phyloP scores from a whole-genome alignment of 1,140 invertebrate species.

The Nixonia krombeini region DNA sequence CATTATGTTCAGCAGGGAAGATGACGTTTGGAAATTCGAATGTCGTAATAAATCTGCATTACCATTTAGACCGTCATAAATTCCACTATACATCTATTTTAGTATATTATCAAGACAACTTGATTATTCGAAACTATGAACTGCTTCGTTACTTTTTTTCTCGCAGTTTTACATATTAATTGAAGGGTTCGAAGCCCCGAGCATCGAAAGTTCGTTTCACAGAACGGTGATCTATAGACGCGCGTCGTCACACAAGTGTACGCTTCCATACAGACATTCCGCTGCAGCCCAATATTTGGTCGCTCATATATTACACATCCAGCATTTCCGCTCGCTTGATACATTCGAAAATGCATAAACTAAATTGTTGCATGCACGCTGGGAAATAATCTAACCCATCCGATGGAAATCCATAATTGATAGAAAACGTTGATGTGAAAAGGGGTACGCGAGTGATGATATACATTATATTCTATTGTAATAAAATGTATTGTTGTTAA shows the following conservation, averaged over 20 bases:
- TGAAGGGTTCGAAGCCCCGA: conserved; percentile 8
- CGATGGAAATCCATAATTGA: not conserved
- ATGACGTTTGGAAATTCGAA: not conserved
- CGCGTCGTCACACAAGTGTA: too few species aligned
- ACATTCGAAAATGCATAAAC: not conserved
- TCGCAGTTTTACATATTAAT: conserved; percentile 32
- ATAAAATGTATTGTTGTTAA: not conserved
- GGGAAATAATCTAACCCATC: too few species aligned
- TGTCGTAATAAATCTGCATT: not conserved
- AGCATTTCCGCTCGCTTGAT: too few species aligned
- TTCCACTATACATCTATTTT: conserved; percentile 11
- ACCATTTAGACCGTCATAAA: conserved; percentile 9
- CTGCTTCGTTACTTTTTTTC: conserved; percentile 2
- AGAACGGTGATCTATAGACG: conserved; percentile 5
- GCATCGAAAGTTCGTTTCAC: conserved; percentile 4
- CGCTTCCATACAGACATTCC: not conserved
- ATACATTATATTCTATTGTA: not conserved
- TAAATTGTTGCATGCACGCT: not conserved
- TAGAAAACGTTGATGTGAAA: not conserved
- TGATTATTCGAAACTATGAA: conserved; percentile 27
- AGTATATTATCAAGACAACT: conserved; percentile 18
- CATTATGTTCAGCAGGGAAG: not conserved
- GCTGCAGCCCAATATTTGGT: too few species aligned
- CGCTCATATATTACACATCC: too few species aligned
- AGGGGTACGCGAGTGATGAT: too few species aligned